Percentiles rank a stretch among this genome's conserved stretches.
Conservation (phyloP, 2,888 invertebrate species). For the Formica aserva region DNA sequence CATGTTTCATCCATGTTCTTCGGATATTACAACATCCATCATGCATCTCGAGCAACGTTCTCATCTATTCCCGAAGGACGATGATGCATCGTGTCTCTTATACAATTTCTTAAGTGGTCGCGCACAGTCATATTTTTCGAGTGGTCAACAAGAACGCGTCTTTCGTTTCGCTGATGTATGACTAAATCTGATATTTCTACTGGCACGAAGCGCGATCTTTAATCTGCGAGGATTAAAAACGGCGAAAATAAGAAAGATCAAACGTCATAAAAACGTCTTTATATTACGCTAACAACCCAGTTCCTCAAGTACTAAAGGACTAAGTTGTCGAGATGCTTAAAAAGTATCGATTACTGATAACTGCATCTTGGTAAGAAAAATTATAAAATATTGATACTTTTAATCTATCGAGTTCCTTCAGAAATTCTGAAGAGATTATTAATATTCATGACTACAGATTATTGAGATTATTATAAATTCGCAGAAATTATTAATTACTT, state of each 20-base stretch:
- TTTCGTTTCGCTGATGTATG: constrained; percentile 43
- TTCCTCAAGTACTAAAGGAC: not conserved
- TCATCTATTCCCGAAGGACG: constrained; percentile 46
- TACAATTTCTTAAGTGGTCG: constrained; percentile 61
- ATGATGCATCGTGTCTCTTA: constrained; percentile 56
- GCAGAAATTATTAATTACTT: not conserved
- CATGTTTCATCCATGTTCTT: constrained; percentile 11
- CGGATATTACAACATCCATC: constrained; percentile 63
- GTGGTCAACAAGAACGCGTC: constrained; percentile 10
- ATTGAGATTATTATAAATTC: not conserved
- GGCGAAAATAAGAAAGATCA: constrained; percentile 1
- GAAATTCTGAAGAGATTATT: not conserved
- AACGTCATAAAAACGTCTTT: constrained; percentile 19
- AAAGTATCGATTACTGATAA: constrained; percentile 10
- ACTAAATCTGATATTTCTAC: constrained; percentile 52
- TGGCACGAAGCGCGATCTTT: constrained; percentile 40
- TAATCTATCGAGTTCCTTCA: not conserved
- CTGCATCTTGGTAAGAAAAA: not conserved
- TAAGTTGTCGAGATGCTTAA: constrained; percentile 1
- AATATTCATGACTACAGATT: not conserved
- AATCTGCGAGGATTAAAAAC: constrained; percentile 13
- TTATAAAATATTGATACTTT: constrained; percentile 25
- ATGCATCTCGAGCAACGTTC: constrained; percentile 42
- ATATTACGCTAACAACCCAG: constrained; percentile 14
- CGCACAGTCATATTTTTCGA: constrained; percentile 46